Percentiles rank a stretch among this genome's conserved stretches.
Evolutionary conservation across 2,113 vertebrate species (phyloP).

Genomic region (human): DNA sequence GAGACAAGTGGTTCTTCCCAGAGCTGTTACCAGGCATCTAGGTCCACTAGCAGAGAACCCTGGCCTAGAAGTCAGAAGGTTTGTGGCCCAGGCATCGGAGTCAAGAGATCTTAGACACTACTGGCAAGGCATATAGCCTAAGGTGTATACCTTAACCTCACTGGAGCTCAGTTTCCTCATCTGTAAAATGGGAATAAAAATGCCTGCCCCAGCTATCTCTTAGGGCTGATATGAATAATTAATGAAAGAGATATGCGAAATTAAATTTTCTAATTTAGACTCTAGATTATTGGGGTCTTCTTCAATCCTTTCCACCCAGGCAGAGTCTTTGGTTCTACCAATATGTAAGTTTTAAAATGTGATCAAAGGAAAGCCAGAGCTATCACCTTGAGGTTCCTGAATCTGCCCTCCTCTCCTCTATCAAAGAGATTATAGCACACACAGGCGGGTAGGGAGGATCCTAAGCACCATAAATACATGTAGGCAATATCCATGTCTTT

Average conservation of each 20-base stretch:
- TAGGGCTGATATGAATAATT: not conserved
- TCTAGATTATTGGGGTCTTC: not conserved
- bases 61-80: not conserved
- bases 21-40: not conserved
- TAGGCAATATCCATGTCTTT: conserved; percentile 46
- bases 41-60: not conserved
- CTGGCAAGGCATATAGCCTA: not conserved
- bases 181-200: not conserved
- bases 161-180: not conserved
- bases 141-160: not conserved
- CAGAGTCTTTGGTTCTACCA: not conserved
- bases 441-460: conserved; percentile 35
- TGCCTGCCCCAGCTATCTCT: not conserved
- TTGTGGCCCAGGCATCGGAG: not conserved
- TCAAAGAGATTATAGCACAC: not conserved
- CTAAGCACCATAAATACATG: not conserved
- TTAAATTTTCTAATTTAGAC: not conserved
- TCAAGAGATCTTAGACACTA: not conserved
- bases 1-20: not conserved
- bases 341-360: not conserved
- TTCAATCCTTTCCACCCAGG: not conserved
- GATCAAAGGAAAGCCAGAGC: conserved; percentile 1
- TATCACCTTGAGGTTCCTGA: conserved; percentile 35
- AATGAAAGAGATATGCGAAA: not conserved
- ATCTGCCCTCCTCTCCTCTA: not conserved